These are phyloP conservation scores for Prunella himalayana DNA, from an alignment of 2,113 vertebrate genomes.

Conservation along the genomic window DNA sequence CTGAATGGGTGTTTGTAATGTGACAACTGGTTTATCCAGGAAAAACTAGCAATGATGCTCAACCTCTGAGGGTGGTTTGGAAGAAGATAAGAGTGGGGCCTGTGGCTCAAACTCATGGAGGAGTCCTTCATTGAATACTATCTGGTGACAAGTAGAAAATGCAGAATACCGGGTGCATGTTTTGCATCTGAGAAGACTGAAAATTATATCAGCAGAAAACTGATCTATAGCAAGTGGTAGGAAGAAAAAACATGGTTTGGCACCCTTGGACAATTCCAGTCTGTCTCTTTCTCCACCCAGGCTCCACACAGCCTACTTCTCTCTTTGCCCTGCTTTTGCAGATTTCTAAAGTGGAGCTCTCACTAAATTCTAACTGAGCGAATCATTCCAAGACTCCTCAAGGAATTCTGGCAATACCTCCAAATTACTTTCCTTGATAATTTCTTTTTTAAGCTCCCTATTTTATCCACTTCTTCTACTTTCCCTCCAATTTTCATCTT, in stretches of 20 bases:
- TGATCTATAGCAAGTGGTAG: background rate
- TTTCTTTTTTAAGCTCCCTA: background rate
- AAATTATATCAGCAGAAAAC: background rate
- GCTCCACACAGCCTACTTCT: background rate
- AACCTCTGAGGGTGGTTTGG: rapidly evolving
- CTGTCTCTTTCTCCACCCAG: background rate
- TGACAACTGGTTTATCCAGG: background rate
- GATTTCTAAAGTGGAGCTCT: background rate
- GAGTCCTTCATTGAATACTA: background rate
- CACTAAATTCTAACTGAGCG: background rate
- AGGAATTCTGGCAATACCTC: background rate
- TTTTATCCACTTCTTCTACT: background rate
- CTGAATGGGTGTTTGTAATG: background rate
- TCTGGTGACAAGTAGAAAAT: background rate
- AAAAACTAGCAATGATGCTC: background rate
- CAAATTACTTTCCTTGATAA: background rate
- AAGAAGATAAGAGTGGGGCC: background rate
- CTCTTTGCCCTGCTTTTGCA: background rate
- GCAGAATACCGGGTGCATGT: background rate
- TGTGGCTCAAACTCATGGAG: background rate
- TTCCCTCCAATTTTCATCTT: background rate
- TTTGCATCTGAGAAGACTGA: background rate
- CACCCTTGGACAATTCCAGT: background rate
- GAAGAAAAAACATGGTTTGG: background rate
- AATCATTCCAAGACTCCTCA: background rate